A percentile compares a stretch with the other conserved stretches of the same genome.
phyloP scores from a whole-genome alignment of 2,888 invertebrate species.

The Endomychus coccineus region DNA sequence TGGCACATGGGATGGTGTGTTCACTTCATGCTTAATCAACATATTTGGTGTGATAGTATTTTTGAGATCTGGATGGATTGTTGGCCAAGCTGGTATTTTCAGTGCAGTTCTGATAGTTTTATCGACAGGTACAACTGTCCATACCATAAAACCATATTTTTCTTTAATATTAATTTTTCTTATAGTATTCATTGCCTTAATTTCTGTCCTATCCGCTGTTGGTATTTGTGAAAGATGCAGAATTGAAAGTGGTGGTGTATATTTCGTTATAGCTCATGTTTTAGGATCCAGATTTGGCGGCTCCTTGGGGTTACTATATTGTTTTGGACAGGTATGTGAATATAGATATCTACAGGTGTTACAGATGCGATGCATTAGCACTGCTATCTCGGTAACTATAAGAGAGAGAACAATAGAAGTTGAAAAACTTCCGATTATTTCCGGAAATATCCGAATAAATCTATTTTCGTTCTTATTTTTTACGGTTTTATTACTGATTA shows the following conservation, averaged over 20 bases:
- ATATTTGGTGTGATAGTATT: constrained; percentile 98
- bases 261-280: constrained; percentile 90
- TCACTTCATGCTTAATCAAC: constrained; percentile 94
- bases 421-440: constrained; percentile 13
- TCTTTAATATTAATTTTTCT: too few relatives aligned
- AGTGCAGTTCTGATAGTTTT: constrained; percentile 74
- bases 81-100: constrained; percentile 80
- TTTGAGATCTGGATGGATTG: constrained; percentile 94
- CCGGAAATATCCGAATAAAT: too few relatives aligned
- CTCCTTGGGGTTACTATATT: constrained; percentile 86
- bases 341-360: too few relatives aligned
- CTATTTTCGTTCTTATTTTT: too few relatives aligned
- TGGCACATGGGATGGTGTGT: constrained; percentile 98
- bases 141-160: too few relatives aligned
- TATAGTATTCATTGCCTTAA: constrained; percentile 78
- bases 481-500: too few relatives aligned
- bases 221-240: constrained; percentile 94
- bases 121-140: constrained; percentile 66
- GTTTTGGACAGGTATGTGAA: constrained; percentile 80
- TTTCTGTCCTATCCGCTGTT: constrained; percentile 90
- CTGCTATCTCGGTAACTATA: too few relatives aligned
- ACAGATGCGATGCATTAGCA: too few relatives aligned
- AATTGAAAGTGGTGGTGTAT: constrained; percentile 95
- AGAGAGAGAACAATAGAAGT: too few relatives aligned
- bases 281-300: constrained; percentile 91